Percentiles rank a stretch among this genome's conserved stretches.
These are phyloP conservation scores for Murina feae DNA, from an alignment of 2,113 vertebrate species.

Conservation along the genomic window DNA sequence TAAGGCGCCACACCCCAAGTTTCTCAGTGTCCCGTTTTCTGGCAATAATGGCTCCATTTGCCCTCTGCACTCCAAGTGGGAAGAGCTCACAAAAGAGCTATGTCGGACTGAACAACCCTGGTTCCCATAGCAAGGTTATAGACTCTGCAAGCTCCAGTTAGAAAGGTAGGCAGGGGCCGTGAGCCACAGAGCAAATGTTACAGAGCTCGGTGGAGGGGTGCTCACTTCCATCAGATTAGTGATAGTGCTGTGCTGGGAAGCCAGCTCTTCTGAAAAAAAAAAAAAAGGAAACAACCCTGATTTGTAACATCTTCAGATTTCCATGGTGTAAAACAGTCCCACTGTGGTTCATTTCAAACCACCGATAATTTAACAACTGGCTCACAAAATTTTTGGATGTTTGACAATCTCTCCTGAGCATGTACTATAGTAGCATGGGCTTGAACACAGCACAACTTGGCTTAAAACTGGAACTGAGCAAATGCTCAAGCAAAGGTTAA, in stretches of 20 bases:
- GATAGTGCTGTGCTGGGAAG: background rate
- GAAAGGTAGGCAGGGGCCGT: background rate
- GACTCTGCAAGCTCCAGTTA: background rate
- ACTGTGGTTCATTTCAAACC: background rate
- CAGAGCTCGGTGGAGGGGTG: background rate
- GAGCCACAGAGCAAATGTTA: background rate
- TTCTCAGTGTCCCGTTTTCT: background rate
- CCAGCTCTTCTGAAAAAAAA: background rate
- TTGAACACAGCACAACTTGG: background rate
- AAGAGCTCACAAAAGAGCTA: background rate
- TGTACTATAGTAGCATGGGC: accelerated
- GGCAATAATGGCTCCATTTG: background rate
- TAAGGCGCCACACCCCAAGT: background rate
- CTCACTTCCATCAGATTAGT: background rate
- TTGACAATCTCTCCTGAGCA: background rate
- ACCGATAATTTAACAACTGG: background rate
- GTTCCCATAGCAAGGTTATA: background rate
- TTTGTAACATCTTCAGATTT: background rate
- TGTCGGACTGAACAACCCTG: background rate
- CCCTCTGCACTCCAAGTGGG: background rate
- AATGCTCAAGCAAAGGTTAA: background rate
- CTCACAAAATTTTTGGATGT: background rate
- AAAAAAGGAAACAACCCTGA: too few species aligned
- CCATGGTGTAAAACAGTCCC: background rate
- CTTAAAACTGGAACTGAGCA: background rate